Base-by-base conservation (phyloP, 1,140 invertebrate species). In the Danaus plexippus region DNA sequence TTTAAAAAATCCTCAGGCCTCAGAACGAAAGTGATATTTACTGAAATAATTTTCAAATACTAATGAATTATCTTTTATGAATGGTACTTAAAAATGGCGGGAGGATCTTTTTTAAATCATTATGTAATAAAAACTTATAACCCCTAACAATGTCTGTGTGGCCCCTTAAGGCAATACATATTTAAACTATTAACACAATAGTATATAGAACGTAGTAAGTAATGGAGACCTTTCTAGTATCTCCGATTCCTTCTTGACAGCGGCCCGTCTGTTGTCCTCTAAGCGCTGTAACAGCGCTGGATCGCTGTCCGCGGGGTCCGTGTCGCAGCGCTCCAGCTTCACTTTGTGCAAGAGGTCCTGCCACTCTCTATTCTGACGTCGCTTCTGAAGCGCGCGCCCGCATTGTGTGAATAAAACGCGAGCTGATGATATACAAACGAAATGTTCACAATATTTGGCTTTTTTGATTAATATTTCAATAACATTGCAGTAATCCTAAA, bases 291-390 rank as follows among this genome's bases (percentile, higher is more conserved):
- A n/a, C 7, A 85, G 65, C 11, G 64, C 57, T 1, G 71, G 67
- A 22, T 85, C 69, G 0, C 59, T 43, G 2, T 81, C 72, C 0
- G 81, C 81, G 0, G 79, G 81, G 51, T 85, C 81, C 9, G 51
- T 54, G 4, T 67, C 52, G 1, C 51, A 32, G 8, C 69, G 47
- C n/a, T 73, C 61, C 2, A 32, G 4, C 12, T 71, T 61, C 9
- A 75, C 64, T 1, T 43, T 57, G 11, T 52, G 44, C 13, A 76
- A 43, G 3, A 85, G 54, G 46, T 79, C 59, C 0, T 59, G 57
- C 57, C 73, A 85, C 32, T 83, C 81, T 4, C 75, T 66, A 40
- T 65, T 59, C 54, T 85, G 73, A 4, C 81, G 69, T 0, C 69
- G 67, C 52, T 72, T 67, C 40, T 80, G 81, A 7, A 83, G 43